Base-by-base conservation (phyloP, 2,888 invertebrate species). In the Ectropis crepuscularia region DNA sequence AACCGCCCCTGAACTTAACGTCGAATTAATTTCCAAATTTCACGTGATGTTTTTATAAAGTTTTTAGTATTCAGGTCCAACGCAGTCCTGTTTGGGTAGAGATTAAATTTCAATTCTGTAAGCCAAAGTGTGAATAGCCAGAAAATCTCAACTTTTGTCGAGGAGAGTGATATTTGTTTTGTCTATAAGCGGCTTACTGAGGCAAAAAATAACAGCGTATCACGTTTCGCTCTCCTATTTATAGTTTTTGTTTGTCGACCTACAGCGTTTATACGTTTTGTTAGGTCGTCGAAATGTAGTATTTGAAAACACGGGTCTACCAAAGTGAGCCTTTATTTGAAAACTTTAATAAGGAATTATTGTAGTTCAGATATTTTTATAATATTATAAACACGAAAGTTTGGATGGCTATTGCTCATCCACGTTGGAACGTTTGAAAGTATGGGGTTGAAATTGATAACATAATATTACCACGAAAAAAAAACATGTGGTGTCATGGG, bases 161-260 rank as follows among this genome's bases (percentile, higher is more conserved):
- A 50, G 8, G 8, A 43, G 36, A 11, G 43, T 43, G 43, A 43
- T 53, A 43, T 53, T 53, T 43, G 28, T 42, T 43, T 36, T 6
- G 6, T 53, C 10, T 43, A 11, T 50, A 43, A 43, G 28, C 53
- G 11, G 53, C 53, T 53, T 42, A 53, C 36, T 4, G 53, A 7
- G 43, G 7, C 36, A 8, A 53, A 53, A 53, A 53, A 53, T 53
- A 42, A 43, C 53, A 53, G 16, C 53, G n/a, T 43, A 43, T 43
- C 43, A 42, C 28, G 43, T 43, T 53, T 43, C 43, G n/a, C 53
- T 36, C 36, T 53, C 36, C 53, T 43, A 36, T 53, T 53, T 53
- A 43, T 43, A 53, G 43, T 36, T 53, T 28, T 53, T 43, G 43
- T 53, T 53, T 43, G 42, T 28, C 41, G 6, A 42, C 39, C 51